These are phyloP conservation scores for Latrodectus geometricus DNA, from an alignment of 1,140 invertebrate genomes.

Conservation along the genomic window DNA sequence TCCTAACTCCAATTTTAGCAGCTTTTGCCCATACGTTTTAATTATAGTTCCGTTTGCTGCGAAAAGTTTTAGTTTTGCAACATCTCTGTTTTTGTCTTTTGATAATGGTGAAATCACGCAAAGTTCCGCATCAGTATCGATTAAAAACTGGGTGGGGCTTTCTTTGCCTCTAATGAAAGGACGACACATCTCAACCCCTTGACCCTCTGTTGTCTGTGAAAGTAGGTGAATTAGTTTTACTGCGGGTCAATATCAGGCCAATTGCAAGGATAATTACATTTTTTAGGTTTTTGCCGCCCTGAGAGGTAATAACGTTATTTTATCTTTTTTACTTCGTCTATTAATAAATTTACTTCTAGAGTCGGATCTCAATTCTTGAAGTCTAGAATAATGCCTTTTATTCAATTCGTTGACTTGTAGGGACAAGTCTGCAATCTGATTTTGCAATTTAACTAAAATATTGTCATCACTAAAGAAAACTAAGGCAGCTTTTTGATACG, in stretches of 20 bases:
- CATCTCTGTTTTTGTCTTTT: background rate
- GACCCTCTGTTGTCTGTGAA: background rate
- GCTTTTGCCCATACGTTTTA: conserved; percentile 17
- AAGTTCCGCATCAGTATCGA: conserved; percentile 33
- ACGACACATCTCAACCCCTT: too few relatives aligned
- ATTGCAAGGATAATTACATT: conserved; percentile 34
- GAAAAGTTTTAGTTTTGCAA: background rate
- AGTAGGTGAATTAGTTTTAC: background rate
- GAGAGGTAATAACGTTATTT: conserved; percentile 28
- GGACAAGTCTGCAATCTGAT: background rate
- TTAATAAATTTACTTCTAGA: background rate
- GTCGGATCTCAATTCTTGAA: too few relatives aligned
- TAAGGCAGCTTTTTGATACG: background rate
- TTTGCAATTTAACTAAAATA: background rate
- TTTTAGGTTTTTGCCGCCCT: conserved; percentile 14
- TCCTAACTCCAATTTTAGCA: conserved; percentile 26
- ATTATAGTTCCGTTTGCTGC: conserved; percentile 28
- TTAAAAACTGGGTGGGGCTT: background rate
- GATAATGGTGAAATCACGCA: background rate
- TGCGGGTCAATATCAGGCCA: background rate
- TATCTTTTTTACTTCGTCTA: background rate
- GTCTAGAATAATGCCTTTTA: background rate
- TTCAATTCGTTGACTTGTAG: background rate
- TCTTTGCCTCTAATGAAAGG: background rate
- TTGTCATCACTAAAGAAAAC: background rate